phyloP scores from a whole-genome alignment of 2,797 vertebrate genomes.

The Enteromius treurensis region DNA sequence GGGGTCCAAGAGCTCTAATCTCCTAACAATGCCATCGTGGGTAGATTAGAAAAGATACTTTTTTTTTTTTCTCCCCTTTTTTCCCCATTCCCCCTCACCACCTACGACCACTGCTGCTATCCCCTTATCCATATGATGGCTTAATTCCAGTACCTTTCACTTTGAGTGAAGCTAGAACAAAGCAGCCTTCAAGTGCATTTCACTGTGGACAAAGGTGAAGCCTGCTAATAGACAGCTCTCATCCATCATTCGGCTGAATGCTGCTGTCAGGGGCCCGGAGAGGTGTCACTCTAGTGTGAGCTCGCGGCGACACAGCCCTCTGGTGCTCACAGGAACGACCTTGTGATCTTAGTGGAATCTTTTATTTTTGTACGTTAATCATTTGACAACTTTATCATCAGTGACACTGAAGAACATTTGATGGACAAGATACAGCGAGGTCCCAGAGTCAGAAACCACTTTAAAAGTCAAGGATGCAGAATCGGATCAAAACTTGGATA shows the following conservation, averaged over 20 bases:
- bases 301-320: slow-evolving; percentile 47
- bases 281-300: slow-evolving; percentile 64
- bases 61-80: slow-evolving; percentile 22
- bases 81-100: not conserved
- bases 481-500: not conserved
- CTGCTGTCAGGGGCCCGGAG: slow-evolving; percentile 77
- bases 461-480: not conserved
- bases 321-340: slow-evolving; percentile 39
- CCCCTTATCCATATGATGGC: slow-evolving; percentile 72
- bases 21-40: slow-evolving; percentile 67
- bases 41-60: slow-evolving; percentile 53
- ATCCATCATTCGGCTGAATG: slow-evolving; percentile 81
- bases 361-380: slow-evolving; percentile 38
- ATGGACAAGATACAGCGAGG: slow-evolving; percentile 8
- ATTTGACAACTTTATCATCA: slow-evolving; percentile 35
- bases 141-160: slow-evolving; percentile 78
- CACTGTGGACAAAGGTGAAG: slow-evolving; percentile 80
- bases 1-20: slow-evolving; percentile 68
- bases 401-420: slow-evolving; percentile 15
- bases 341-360: slow-evolving; percentile 17
- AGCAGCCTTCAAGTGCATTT: slow-evolving; percentile 80
- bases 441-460: slow-evolving; percentile 5
- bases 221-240: slow-evolving; percentile 83
- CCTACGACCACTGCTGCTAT: slow-evolving; percentile 52
- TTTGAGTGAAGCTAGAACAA: slow-evolving; percentile 73